Evolutionary conservation across 2,113 vertebrate genomes (phyloP).

Genomic region (Cnemophilus loriae): DNA sequence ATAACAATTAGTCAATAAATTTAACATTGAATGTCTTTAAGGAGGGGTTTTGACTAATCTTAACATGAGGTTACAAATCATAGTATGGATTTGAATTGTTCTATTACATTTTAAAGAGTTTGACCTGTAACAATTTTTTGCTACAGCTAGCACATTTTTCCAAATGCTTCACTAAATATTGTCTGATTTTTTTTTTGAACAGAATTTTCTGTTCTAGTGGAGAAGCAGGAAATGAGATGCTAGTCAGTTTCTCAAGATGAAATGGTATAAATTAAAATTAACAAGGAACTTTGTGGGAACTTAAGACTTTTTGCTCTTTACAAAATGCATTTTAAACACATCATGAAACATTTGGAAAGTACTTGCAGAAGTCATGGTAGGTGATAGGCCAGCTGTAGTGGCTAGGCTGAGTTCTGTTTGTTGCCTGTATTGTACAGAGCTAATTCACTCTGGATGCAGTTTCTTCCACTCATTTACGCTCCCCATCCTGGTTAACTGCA

Average conservation of each 20-base stretch:
- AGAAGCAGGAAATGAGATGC: not conserved
- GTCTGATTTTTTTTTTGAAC: not conserved
- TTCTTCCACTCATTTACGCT: not conserved
- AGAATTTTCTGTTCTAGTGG: not conserved
- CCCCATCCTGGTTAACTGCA: not conserved
- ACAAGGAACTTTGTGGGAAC: not conserved
- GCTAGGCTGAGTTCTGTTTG: not conserved
- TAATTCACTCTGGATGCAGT: not conserved
- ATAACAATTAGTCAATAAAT: not conserved
- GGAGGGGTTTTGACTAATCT: not conserved
- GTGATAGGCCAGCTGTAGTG: not conserved
- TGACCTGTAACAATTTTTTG: not conserved
- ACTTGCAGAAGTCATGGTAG: not conserved
- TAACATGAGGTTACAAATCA: not conserved
- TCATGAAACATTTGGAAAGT: not conserved
- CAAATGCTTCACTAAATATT: not conserved
- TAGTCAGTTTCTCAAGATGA: not conserved
- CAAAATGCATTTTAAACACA: not conserved
- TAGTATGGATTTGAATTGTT: not conserved
- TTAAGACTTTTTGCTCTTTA: not conserved
- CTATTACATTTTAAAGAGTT: not conserved
- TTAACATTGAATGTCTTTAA: not conserved
- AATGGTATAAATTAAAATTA: not conserved
- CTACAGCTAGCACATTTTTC: not conserved
- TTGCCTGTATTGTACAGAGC: not conserved